Evolutionary conservation across 2,113 vertebrate species (phyloP).

Genomic region (Zosterops borbonicus): DNA sequence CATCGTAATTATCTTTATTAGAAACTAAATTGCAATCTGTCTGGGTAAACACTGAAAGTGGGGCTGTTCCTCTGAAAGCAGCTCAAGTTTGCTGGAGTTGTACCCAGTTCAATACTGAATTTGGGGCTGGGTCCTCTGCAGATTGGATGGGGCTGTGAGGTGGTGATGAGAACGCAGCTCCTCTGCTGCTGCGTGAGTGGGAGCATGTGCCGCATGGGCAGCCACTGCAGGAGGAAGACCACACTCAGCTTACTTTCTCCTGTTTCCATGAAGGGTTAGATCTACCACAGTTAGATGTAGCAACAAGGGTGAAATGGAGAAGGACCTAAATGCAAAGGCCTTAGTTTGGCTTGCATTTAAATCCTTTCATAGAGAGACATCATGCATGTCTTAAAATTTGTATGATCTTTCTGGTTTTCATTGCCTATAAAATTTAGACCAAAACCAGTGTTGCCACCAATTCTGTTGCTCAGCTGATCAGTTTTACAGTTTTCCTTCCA

Average conservation of each 20-base stretch:
- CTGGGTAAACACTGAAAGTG: background rate
- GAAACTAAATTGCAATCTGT: background rate
- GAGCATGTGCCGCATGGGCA: background rate
- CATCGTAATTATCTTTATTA: background rate
- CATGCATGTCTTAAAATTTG: background rate
- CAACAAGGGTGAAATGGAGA: background rate
- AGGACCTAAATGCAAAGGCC: background rate
- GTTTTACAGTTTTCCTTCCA: background rate
- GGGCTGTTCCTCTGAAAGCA: background rate
- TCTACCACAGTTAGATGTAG: background rate
- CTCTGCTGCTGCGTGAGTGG: background rate
- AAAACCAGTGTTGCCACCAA: rapidly evolving
- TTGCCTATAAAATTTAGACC: background rate
- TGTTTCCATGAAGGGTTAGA: background rate
- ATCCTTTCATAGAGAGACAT: rapidly evolving
- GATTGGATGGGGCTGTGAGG: background rate
- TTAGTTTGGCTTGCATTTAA: background rate
- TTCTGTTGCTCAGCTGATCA: background rate
- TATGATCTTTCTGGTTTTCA: background rate
- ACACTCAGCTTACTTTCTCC: background rate
- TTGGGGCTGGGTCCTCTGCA: background rate
- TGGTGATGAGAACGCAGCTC: background rate
- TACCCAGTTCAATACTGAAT: background rate
- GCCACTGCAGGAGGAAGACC: background rate
- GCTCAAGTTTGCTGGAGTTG: background rate